Conservation (phyloP, 2,113 vertebrate species). For the Alethe diademata region DNA sequence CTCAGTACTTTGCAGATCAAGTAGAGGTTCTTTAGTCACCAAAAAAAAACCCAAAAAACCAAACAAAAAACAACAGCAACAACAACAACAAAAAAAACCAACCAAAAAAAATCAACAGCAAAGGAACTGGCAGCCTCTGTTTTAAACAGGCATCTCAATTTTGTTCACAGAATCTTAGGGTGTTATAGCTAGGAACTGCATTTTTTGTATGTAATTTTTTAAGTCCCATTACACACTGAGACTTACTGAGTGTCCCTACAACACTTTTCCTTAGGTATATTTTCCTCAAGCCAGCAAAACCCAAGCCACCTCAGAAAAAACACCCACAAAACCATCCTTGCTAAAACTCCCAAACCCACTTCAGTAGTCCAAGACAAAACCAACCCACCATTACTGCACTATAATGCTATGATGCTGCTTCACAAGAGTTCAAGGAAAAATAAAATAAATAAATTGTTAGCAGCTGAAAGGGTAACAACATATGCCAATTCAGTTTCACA, state of each 20-base stretch:
- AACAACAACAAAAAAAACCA: not conserved
- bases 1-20: not conserved
- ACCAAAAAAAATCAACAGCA: not conserved
- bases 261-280: not conserved
- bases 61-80: too few species aligned
- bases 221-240: not conserved
- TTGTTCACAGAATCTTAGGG: not conserved
- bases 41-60: not conserved
- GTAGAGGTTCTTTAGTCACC: not conserved
- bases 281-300: not conserved
- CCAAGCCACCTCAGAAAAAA: not conserved
- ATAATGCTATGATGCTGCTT: not conserved
- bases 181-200: not conserved
- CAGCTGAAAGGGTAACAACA: not conserved
- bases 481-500: not conserved
- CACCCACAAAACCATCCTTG: not conserved
- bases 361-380: not conserved
- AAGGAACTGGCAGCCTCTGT: not conserved
- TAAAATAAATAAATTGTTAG: not conserved
- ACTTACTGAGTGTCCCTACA: not conserved
- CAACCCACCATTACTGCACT: not conserved
- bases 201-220: not conserved
- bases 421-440: not conserved
- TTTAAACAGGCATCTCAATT: not conserved
- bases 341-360: not conserved